Conservation (phyloP, 1,140 invertebrate species). For the Stegodyphus dumicola region DNA sequence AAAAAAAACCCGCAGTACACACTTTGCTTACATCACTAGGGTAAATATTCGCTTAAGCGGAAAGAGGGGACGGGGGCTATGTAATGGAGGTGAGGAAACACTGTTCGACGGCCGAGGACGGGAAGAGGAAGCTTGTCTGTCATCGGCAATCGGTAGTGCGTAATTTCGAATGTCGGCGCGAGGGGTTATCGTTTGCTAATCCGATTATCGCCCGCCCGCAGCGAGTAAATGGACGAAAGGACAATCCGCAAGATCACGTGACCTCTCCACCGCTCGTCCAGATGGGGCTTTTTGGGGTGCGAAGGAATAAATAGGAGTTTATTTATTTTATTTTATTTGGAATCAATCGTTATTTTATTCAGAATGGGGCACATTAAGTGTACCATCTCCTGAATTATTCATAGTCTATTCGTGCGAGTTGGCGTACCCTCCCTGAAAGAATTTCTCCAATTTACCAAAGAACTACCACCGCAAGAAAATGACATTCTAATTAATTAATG, state of each 20-base stretch:
- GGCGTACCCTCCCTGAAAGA: too few species aligned
- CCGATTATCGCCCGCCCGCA: slow-evolving; percentile 33
- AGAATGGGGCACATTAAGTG: too few species aligned
- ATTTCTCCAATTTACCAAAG: too few species aligned
- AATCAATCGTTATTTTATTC: too few species aligned
- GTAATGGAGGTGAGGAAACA: not conserved
- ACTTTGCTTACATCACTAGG: not conserved
- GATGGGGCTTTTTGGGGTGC: slow-evolving; percentile 29
- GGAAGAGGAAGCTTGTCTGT: slow-evolving; percentile 6
- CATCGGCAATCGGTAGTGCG: slow-evolving; percentile 44
- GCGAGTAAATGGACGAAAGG: slow-evolving; percentile 23
- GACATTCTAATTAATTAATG: too few species aligned
- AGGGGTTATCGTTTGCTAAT: slow-evolving; percentile 49
- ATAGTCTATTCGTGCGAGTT: too few species aligned
- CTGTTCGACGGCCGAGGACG: too few species aligned
- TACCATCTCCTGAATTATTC: too few species aligned
- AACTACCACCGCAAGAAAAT: too few species aligned
- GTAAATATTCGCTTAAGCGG: slow-evolving; percentile 29
- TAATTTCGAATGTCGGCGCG: slow-evolving; percentile 50
- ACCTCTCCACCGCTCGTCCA: slow-evolving; percentile 19
- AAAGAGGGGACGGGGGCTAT: not conserved
- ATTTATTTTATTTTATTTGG: too few species aligned
- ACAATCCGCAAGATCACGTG: slow-evolving; percentile 43
- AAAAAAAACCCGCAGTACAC: not conserved
- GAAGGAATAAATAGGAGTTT: too few species aligned